Percentiles rank a stretch among this genome's conserved stretches.
Evolutionary conservation across 1,140 invertebrate genomes (phyloP).

Genomic region (Neodiprion fabricii): DNA sequence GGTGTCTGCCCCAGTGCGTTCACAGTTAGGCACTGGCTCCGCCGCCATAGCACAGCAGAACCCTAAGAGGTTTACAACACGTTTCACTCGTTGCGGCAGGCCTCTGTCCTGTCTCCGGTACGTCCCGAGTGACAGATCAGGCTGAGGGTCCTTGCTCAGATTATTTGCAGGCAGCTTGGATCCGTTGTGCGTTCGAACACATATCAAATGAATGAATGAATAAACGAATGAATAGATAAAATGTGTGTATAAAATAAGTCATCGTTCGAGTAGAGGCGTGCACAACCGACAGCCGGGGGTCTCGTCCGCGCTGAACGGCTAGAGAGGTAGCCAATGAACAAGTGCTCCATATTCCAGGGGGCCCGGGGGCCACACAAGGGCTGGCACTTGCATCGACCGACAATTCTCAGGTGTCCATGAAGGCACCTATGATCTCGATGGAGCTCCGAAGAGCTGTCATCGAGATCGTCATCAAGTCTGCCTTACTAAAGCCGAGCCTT

Average conservation of each 20-base stretch:
- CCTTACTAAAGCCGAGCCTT: not conserved
- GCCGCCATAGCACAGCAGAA: not conserved
- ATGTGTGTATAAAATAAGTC: too few species aligned
- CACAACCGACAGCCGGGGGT: too few species aligned
- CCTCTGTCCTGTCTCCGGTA: not conserved
- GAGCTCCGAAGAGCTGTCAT: conserved; percentile 27
- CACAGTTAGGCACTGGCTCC: not conserved
- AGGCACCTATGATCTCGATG: conserved; percentile 39
- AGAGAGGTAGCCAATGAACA: not conserved
- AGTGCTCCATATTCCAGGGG: not conserved
- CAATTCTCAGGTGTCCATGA: conserved; percentile 30
- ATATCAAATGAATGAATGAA: not conserved
- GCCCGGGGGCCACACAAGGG: not conserved
- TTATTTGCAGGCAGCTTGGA: not conserved
- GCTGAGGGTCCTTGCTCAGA: not conserved
- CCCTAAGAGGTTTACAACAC: not conserved
- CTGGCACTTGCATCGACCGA: not conserved
- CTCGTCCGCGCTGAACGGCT: too few species aligned
- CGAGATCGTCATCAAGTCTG: not conserved
- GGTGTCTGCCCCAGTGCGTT: not conserved
- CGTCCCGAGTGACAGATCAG: not conserved
- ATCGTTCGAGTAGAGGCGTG: too few species aligned
- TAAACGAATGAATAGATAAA: not conserved
- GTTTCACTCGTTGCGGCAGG: not conserved
- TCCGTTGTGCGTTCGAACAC: not conserved